Conservation (phyloP, 2,888 invertebrate genomes). For the Parasteatoda lunata region DNA sequence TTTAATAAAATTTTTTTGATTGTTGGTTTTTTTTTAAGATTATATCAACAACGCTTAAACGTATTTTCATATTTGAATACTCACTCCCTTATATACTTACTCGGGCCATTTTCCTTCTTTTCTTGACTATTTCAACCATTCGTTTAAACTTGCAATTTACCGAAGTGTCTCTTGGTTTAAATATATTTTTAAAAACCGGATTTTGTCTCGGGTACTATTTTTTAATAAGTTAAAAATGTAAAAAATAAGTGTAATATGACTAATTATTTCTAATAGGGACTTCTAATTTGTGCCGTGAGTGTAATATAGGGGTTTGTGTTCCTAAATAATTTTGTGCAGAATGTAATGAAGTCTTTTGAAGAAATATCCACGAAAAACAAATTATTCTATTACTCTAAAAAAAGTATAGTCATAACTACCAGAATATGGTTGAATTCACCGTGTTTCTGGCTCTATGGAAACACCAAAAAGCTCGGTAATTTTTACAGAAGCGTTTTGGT, state of each 20-base stretch:
- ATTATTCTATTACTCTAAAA: too few species aligned
- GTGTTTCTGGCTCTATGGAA: too few species aligned
- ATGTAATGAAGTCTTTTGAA: too few species aligned
- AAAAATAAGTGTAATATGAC: not conserved
- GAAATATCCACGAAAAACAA: too few species aligned
- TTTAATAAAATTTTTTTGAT: too few species aligned
- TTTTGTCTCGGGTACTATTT: not conserved
- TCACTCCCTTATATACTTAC: conserved; percentile 55
- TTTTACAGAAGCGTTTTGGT: too few species aligned
- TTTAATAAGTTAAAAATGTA: not conserved
- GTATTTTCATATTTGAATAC: conserved; percentile 6
- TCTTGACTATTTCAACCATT: not conserved
- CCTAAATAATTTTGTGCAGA: too few species aligned
- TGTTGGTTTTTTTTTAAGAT: not conserved
- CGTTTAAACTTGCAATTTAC: too few species aligned
- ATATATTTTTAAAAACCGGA: not conserved
- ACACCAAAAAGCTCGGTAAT: too few species aligned
- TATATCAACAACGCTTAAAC: conserved; percentile 31
- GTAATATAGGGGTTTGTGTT: not conserved
- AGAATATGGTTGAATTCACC: too few species aligned
- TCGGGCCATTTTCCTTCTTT: conserved; percentile 46
- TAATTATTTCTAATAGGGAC: not conserved
- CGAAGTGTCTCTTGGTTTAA: too few species aligned
- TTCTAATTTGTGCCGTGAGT: not conserved
- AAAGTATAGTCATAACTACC: too few species aligned